These are phyloP conservation scores for Penaeus monodon DNA, from an alignment of 2,888 invertebrate genomes.

Conservation along the genomic window DNA sequence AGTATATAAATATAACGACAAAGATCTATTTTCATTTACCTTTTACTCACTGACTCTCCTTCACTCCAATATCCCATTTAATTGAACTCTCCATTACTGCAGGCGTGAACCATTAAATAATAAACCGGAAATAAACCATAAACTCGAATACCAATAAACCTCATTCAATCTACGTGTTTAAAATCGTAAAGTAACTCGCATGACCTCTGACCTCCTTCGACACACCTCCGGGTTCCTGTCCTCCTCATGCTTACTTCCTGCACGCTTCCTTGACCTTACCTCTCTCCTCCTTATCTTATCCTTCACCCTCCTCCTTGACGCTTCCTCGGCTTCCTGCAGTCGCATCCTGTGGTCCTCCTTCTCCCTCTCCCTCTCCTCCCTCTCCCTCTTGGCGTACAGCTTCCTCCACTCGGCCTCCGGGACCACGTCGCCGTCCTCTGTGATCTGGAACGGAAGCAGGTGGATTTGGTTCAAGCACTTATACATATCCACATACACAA, in stretches of 20 bases:
- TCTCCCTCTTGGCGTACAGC: constrained; percentile 1
- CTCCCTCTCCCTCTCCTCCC: constrained; percentile 23
- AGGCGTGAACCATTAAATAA: too few relatives aligned
- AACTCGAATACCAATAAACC: background rate
- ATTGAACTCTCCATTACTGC: too few relatives aligned
- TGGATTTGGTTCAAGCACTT: too few relatives aligned
- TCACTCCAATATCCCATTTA: too few relatives aligned
- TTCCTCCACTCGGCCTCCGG: constrained; percentile 39
- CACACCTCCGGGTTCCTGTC: background rate
- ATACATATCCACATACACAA: too few relatives aligned
- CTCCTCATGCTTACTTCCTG: background rate
- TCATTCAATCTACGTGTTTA: background rate
- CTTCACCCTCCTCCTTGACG: constrained; percentile 40
- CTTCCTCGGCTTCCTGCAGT: constrained; percentile 31
- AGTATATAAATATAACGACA: too few relatives aligned
- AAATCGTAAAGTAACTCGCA: background rate
- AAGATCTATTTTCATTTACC: too few relatives aligned
- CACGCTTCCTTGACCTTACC: constrained; percentile 2
- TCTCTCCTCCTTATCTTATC: constrained; percentile 41
- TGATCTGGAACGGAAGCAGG: background rate
- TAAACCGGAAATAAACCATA: too few relatives aligned
- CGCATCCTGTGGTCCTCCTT: constrained; percentile 21
- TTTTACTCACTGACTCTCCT: too few relatives aligned
- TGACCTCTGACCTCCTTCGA: background rate
- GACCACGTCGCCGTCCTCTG: constrained; percentile 29